Evolutionary conservation across 2,797 vertebrate species (phyloP).

Genomic region (Acridotheres tristis): DNA sequence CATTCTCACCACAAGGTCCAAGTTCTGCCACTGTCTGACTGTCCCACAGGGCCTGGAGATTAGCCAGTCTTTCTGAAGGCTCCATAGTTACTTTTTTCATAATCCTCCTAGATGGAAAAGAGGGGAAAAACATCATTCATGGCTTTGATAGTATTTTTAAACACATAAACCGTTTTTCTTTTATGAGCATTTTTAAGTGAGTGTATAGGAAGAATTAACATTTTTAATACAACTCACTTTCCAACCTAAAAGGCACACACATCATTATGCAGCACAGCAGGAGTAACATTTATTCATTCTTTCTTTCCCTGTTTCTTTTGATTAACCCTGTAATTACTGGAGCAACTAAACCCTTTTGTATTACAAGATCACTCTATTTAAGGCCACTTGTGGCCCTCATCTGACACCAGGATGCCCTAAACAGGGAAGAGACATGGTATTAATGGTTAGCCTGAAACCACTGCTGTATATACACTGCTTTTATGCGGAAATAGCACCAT

Average conservation of each 20-base stretch:
- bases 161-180: not conserved
- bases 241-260: not conserved
- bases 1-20: slow-evolving; percentile 90
- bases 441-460: not conserved
- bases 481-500: not conserved
- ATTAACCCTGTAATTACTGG: not conserved
- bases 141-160: not conserved
- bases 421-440: not conserved
- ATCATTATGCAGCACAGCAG: not conserved
- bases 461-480: not conserved
- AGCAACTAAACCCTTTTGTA: not conserved
- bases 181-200: not conserved
- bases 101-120: slow-evolving; percentile 82
- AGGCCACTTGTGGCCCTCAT: not conserved
- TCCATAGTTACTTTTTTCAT: slow-evolving; percentile 95
- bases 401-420: not conserved
- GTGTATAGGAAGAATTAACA: not conserved
- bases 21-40: slow-evolving; percentile 89
- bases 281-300: not conserved
- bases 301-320: not conserved
- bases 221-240: not conserved
- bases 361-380: not conserved
- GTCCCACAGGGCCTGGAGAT: slow-evolving; percentile 91
- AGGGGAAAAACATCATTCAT: not conserved
- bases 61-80: slow-evolving; percentile 86